phyloP scores from a whole-genome alignment of 1,140 invertebrate species.

The Scaptomyza hsui region DNA sequence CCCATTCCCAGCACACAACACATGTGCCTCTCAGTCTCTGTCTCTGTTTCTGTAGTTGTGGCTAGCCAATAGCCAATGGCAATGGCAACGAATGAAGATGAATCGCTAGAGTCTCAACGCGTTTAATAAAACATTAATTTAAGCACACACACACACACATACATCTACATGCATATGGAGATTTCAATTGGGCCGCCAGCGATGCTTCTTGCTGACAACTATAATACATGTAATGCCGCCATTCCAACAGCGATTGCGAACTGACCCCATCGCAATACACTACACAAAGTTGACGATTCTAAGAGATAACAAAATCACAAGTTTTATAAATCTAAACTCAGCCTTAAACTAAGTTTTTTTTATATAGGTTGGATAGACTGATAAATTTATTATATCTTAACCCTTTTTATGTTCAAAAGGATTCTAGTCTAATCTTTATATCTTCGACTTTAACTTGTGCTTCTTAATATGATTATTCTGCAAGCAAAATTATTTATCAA shows the following conservation, averaged over 20 bases:
- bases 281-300: neutral
- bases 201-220: conserved; percentile 35
- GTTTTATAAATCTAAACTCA: too few relatives aligned
- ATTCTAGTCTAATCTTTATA: too few relatives aligned
- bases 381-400: too few relatives aligned
- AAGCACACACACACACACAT: conserved; percentile 9
- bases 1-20: conserved; percentile 29
- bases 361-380: too few relatives aligned
- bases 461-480: too few relatives aligned
- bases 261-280: neutral
- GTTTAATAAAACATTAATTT: conserved; percentile 56
- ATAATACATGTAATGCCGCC: conserved; percentile 1
- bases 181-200: conserved; percentile 44
- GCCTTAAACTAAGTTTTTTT: too few relatives aligned
- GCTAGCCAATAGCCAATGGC: conserved; percentile 46
- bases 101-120: conserved; percentile 49
- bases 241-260: neutral
- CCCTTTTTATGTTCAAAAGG: too few relatives aligned
- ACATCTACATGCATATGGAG: conserved; percentile 6
- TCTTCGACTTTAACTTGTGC: too few relatives aligned
- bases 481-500: too few relatives aligned
- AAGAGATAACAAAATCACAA: too few relatives aligned
- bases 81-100: conserved; percentile 48
- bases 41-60: neutral
- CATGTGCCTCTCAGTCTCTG: conserved; percentile 18